Evolutionary conservation across 2,797 vertebrate species (phyloP).

Genomic region (Leuciscus waleckii): DNA sequence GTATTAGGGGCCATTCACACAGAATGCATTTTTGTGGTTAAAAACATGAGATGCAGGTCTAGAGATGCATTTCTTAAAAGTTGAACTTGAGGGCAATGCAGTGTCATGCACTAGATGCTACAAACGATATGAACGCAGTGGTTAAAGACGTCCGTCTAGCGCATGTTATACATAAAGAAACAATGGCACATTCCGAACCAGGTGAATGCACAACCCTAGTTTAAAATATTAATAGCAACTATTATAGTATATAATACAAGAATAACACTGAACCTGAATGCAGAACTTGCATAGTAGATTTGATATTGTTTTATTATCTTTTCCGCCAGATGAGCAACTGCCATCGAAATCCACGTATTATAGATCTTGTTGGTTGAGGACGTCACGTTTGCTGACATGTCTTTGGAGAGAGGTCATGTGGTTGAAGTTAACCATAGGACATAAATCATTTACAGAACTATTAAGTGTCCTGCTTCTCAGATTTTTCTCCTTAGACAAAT

Average conservation of each 20-base stretch:
- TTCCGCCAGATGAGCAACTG: background rate
- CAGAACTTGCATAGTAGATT: background rate
- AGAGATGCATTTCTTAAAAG: too few species aligned
- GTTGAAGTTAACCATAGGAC: background rate
- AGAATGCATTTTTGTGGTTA: too few species aligned
- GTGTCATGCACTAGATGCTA: too few species aligned
- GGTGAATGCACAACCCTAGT: background rate
- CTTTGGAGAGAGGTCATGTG: background rate
- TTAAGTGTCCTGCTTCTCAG: background rate
- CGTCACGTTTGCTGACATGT: background rate
- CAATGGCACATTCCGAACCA: background rate
- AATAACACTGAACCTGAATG: background rate
- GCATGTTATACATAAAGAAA: background rate
- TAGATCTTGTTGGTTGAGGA: background rate
- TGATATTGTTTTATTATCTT: background rate
- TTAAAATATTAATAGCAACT: background rate
- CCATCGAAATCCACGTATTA: background rate
- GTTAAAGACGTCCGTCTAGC: background rate
- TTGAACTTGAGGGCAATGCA: too few species aligned
- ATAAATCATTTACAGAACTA: background rate
- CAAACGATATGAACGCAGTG: too few species aligned
- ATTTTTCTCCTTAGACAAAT: background rate
- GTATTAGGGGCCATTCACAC: too few species aligned
- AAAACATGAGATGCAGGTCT: too few species aligned
- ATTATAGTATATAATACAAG: background rate